Evolutionary conservation across 2,888 invertebrate species (phyloP), one percentile per base, ranked within the genome.

Genomic region (Psococerastis gibbosa): DNA sequence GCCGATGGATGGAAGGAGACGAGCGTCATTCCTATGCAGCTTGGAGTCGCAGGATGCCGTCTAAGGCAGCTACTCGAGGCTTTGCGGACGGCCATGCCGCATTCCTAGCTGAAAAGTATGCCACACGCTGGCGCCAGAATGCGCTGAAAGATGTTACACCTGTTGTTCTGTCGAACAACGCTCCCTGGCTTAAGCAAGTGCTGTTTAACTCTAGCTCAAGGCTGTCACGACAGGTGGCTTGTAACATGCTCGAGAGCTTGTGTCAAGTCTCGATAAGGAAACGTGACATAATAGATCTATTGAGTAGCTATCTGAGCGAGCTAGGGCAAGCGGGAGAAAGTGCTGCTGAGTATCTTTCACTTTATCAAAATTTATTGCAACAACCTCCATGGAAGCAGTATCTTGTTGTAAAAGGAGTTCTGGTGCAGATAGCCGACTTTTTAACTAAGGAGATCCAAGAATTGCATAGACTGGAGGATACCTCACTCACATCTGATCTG

Each of bases 361-460:
- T 95, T 0, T 94, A 88, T 60, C 81, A 89, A 58, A 78, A 73
- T 50, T 63, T 95, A 41, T 82, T 92, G 3, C 74, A 78, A 17
- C 81, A 84, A 52, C 73, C 78, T 2, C 88, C 91, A 5, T 95
- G 92, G 89, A 85, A 89, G 53, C 88, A 89, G 57, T 94, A 91
- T 64, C 66, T 95, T 47, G 88, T 91, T 0, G 65, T 92, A 3
- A 76, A 78, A 43, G 89, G 91, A 2, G 83, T 92, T 0, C 68
- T 94, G 43, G 71, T 78, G 5, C 75, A 81, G 50, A 71, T 95
- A 41, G 91, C 89, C 0, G 77, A 82, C 52, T 66, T 94, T 18
- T 72, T 95, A 57, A 85, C 84, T 0, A 71, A 75, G 51, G 94
- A 95, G 67, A 89, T 92, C 32, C 78, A 81, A 48, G 79, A 87